Evolutionary conservation across 2,888 invertebrate genomes (phyloP).

Genomic region (Arctia plantaginis): DNA sequence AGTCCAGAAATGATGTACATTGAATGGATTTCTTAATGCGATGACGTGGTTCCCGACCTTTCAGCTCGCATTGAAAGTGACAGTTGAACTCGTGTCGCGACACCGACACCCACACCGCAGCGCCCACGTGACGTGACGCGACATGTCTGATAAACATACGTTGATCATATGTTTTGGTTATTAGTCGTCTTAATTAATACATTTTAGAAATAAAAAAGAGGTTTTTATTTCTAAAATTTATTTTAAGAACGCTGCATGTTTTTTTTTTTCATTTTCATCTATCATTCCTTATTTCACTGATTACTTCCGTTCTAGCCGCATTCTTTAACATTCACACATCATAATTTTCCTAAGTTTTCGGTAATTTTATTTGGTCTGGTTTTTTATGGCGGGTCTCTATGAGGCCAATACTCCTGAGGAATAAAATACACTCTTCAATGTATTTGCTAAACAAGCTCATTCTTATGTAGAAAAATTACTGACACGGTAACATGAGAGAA

Average conservation of each 20-base stretch:
- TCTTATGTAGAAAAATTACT: too few relatives aligned
- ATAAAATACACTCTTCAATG: background rate
- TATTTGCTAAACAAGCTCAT: background rate
- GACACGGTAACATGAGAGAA: too few relatives aligned
- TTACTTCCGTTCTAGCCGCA: background rate
- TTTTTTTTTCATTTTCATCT: background rate
- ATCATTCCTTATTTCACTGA: background rate
- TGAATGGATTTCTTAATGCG: background rate
- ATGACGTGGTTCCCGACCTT: background rate
- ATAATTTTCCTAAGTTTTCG: too few relatives aligned
- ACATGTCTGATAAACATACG: background rate
- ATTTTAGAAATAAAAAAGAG: too few relatives aligned
- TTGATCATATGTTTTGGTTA: background rate
- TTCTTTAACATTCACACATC: background rate
- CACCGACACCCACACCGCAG: background rate
- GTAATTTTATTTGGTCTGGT: too few relatives aligned
- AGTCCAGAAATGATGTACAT: background rate
- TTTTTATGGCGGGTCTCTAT: too few relatives aligned
- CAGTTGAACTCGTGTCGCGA: background rate
- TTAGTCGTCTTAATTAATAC: background rate
- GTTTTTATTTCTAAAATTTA: background rate
- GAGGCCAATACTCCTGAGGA: too few relatives aligned
- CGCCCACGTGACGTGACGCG: background rate
- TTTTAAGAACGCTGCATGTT: background rate
- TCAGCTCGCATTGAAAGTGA: background rate